These are phyloP conservation scores for Conomelus anceps DNA, from an alignment of 2,888 invertebrate genomes.

Conservation along the genomic window DNA sequence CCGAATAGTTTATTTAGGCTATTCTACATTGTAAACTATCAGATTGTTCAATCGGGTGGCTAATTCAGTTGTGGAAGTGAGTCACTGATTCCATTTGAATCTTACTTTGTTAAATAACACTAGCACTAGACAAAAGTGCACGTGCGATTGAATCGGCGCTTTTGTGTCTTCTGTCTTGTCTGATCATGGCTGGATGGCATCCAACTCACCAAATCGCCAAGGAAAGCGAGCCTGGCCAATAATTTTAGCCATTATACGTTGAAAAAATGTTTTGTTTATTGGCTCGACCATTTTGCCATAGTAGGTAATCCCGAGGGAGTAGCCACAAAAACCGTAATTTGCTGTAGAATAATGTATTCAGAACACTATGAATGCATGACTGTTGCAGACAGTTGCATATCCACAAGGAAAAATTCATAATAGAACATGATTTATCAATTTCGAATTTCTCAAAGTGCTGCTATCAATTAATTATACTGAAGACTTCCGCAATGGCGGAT, in stretches of 20 bases:
- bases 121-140: neutral
- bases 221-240: neutral
- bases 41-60: neutral
- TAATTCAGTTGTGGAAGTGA: neutral
- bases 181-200: neutral
- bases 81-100: neutral
- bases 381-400: no score
- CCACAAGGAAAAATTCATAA: no score
- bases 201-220: neutral
- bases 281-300: neutral
- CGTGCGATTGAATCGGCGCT: neutral
- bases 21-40: neutral
- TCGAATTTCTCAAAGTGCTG: no score
- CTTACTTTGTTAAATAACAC: no score
- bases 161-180: no score
- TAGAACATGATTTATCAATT: no score
- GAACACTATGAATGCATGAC: no score
- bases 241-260: neutral
- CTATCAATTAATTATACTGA: no score
- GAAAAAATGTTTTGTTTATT: neutral
- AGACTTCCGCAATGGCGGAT: no score
- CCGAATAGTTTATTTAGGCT: neutral
- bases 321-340: neutral
- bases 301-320: no score
- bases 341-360: no score